Evolutionary conservation across 2,797 vertebrate species (phyloP), one percentile per base, ranked within the genome.

Genomic region (Oreochromis mossambicus): DNA sequence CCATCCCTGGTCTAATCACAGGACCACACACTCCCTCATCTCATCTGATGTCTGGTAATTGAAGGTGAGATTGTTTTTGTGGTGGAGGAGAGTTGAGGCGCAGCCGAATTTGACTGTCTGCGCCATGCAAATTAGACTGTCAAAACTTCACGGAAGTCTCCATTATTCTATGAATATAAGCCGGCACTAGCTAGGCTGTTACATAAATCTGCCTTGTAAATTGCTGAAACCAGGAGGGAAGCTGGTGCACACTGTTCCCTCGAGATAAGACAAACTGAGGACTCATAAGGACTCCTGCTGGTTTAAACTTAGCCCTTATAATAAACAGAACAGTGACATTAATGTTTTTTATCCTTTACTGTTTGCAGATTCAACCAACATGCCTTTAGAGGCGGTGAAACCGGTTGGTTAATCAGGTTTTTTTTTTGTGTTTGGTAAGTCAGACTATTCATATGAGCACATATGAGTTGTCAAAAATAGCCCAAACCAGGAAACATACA

Each of bases 41-140:
- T 92, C 90, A 89, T 93, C 89, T 81, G 73, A 66, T 78, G 84
- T 80, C 79, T 91, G 83, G 83, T 92, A 93, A 94, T 91, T 91
- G 90, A 91, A 92, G 91, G 89, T 92, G 92, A 88, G 86, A 86
- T 88, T 87, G 91, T 87, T 90, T 83, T 81, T 81, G 82, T 26
- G 66, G 76, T 8, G 52, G 66, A 48, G 75, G 32, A 73, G 82
- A 68, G 43, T 70, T 19, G 52, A 76, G 52, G 76, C 56, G 2
- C 3, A 70, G 58, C 29, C 19, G 24, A 66, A 77, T 86, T 88
- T 78, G 84, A 87, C 89, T 78, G 86, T 89, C 81, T 79, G 66
- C 85, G 46, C 78, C 78, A 88, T 82, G 82, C 83, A 92, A 92
- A 93, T 90, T 26, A 86, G 68, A 83, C 83, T 88, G 89, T 93